A percentile compares a stretch with the other conserved stretches of the same genome.
phyloP scores from a whole-genome alignment of 2,797 vertebrate species.

The Mus spretus region DNA sequence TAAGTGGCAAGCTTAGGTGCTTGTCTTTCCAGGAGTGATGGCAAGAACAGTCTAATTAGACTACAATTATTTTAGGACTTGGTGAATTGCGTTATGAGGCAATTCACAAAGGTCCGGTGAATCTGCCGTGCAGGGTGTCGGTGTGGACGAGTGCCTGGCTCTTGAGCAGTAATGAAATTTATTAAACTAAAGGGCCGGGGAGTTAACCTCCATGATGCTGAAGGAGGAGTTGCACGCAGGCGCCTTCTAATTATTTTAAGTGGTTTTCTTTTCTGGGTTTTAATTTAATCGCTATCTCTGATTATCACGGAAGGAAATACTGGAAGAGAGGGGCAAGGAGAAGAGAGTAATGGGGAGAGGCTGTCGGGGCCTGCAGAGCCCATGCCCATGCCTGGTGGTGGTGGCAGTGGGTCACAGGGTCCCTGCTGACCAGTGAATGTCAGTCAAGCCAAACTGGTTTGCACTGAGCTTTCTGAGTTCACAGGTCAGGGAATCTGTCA shows the following conservation, averaged over 20 bases:
- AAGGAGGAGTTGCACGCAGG: constrained; percentile 60
- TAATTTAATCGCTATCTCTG: constrained; percentile 42
- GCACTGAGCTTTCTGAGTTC: neutral
- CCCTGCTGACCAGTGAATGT: rapidly evolving
- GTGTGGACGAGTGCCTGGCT: constrained; percentile 26
- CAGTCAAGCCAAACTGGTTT: neutral
- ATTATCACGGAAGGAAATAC: constrained; percentile 27
- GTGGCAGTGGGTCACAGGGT: neutral
- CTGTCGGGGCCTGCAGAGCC: neutral
- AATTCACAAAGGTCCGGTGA: constrained; percentile 56
- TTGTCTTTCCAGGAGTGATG: constrained; percentile 22
- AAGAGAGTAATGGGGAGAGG: neutral
- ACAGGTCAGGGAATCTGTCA: neutral
- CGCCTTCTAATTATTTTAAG: constrained; percentile 73
- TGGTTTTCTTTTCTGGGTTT: constrained; percentile 70
- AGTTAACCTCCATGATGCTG: constrained; percentile 74
- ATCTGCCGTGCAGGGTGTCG: neutral
- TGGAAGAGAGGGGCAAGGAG: neutral
- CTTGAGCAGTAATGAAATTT: constrained; percentile 68
- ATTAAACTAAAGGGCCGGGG: constrained; percentile 62
- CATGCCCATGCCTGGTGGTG: neutral
- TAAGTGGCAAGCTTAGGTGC: constrained; percentile 9
- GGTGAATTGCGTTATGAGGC: constrained; percentile 56
- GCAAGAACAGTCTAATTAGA: constrained; percentile 63
- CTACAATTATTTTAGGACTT: constrained; percentile 65